Percentiles rank a stretch among this genome's conserved stretches.
phyloP scores from a whole-genome alignment of 2,797 vertebrate species.

The Coracias cyanogaster region DNA sequence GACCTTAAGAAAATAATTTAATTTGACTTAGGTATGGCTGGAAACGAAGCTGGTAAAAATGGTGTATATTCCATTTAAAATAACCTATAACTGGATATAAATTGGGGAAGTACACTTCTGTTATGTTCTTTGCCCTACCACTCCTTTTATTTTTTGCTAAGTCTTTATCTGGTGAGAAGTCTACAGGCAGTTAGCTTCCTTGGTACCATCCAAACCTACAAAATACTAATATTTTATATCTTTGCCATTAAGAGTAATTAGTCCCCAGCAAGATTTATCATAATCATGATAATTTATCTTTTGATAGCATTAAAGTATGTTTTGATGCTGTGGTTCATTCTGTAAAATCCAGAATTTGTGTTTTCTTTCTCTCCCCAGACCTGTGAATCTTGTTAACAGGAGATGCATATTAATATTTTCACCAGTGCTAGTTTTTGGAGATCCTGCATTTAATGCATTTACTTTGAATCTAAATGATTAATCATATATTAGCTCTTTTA shows the following conservation, averaged over 20 bases:
- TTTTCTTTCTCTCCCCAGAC: background rate
- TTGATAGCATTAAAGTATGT: background rate
- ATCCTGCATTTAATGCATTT: background rate
- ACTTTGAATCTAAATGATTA: conserved; percentile 4
- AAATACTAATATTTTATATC: background rate
- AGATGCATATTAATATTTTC: conserved; percentile 20
- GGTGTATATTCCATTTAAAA: background rate
- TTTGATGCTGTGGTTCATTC: background rate
- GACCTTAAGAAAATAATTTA: background rate
- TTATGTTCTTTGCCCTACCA: background rate
- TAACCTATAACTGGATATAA: background rate
- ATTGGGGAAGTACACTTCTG: background rate
- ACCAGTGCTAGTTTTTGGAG: background rate
- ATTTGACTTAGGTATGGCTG: background rate
- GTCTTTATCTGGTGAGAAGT: background rate
- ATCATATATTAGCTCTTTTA: background rate
- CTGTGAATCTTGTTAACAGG: background rate
- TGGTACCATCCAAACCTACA: background rate
- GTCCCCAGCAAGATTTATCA: background rate
- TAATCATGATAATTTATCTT: conserved; percentile 10
- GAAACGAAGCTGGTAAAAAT: background rate
- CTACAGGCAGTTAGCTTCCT: background rate
- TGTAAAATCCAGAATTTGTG: background rate
- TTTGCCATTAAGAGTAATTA: background rate
- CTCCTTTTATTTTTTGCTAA: background rate